Evolutionary conservation across 2,797 vertebrate genomes (phyloP), one percentile per base, ranked within the genome.

Genomic region (Phyllotis vaccarum): DNA sequence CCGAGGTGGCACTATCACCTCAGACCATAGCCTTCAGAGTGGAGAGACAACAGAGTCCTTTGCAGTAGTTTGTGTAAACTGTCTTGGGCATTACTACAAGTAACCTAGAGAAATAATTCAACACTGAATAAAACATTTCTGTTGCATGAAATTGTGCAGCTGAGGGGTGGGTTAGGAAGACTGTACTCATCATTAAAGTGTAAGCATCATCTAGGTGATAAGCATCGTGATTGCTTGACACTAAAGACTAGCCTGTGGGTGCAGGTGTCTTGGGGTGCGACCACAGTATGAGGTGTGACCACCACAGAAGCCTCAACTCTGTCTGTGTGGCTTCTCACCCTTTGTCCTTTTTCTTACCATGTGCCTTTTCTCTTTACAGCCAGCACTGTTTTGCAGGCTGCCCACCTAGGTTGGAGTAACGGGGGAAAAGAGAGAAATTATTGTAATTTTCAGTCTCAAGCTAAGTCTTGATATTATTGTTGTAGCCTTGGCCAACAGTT

Each of bases 361-460:
- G 56, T 12, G 87, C 60, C 89, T 70, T 10, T 95, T 91, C 43
- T 22, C 86, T 97, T 98, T 97, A 72, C 8, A 87, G 95, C 93
- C 86, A 79, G 95, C 93, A 93, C 74, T 37, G 66, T 46, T 97
- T 96, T 52, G 49, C 93, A 82, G 56, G 68, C 83, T 58, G 75
- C 68, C 0, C 6, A 96, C 82, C 72, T 94, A 92, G 75, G 74
- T 62, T 11, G 40, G 0, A 46, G 56, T 81, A 60, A 90, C 74
- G 52, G 62, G 56, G 91, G 54, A 46, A 46, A 89, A 94, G 46
- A 85, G n/a, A 91, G 72, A 93, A 91, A 96, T 96, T 46, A 96
- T 86, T 95, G 49, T 19, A 76, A 81, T 95, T 94, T 96, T 96
- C 56, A 90, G 85, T 96, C 34, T 91, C 83, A 95, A 96, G 82